A percentile compares a stretch with the other conserved stretches of the same genome.
Evolutionary conservation across 2,888 invertebrate species (phyloP).

Genomic region (Nomada lathburiana): DNA sequence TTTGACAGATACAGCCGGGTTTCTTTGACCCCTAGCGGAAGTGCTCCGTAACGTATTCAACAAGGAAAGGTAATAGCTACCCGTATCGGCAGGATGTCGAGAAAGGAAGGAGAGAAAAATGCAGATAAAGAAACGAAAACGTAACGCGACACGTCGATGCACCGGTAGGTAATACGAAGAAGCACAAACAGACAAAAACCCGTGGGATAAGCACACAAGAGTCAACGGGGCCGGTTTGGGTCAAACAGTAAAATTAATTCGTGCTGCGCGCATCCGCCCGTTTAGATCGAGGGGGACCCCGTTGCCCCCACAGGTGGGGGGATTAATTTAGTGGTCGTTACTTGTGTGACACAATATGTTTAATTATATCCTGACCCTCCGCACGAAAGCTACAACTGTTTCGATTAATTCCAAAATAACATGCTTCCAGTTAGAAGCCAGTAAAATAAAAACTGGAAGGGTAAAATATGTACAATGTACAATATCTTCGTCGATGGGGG

Average conservation of each 20-base stretch:
- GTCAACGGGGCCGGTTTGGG: conserved; percentile 63
- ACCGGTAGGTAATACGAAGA: conserved; percentile 64
- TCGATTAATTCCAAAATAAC: conserved; percentile 11
- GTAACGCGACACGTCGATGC: conserved; percentile 59
- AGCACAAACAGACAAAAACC: conserved; percentile 61
- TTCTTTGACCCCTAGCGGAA: conserved; percentile 53
- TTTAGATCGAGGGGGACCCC: conserved; percentile 41
- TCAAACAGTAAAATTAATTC: conserved; percentile 77
- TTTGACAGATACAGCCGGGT: conserved; percentile 11
- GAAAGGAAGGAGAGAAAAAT: conserved; percentile 22
- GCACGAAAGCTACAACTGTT: conserved; percentile 4
- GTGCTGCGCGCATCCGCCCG: conserved; percentile 57
- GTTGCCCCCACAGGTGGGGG: conserved; percentile 36
- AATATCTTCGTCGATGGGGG: background rate
- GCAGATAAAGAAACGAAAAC: conserved; percentile 40
- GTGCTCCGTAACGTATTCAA: conserved; percentile 56
- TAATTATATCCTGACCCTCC: background rate
- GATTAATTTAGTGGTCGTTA: conserved; percentile 48
- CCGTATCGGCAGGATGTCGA: conserved; percentile 58
- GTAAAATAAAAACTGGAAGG: background rate
- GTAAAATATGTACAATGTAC: background rate
- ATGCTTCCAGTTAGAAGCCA: background rate
- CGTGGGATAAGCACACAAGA: conserved; percentile 80
- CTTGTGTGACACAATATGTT: conserved; percentile 14
- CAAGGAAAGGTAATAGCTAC: conserved; percentile 58